Percentiles rank a stretch among this genome's conserved stretches.
Evolutionary conservation across 2,888 invertebrate species (phyloP).

Genomic region (Nephrotoma appendiculata): DNA sequence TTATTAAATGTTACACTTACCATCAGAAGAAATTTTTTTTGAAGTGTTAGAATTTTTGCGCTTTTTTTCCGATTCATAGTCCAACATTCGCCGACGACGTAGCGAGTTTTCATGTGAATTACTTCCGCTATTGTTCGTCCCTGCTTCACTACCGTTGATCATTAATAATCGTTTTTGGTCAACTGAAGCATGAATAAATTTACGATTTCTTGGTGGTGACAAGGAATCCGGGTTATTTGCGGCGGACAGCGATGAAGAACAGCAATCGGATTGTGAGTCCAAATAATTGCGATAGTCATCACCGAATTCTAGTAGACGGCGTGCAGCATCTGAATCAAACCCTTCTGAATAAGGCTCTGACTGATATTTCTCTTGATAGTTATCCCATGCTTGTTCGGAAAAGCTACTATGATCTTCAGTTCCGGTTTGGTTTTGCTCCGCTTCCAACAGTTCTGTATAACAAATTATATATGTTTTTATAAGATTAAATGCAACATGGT

Average conservation of each 20-base stretch:
- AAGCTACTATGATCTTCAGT: conserved; percentile 67
- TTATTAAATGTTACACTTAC: conserved; percentile 4
- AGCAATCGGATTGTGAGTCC: conserved; percentile 80
- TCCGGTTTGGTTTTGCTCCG: conserved; percentile 43
- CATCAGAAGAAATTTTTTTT: conserved; percentile 8
- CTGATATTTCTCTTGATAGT: conserved; percentile 88
- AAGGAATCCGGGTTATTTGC: conserved; percentile 36
- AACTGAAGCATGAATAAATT: not conserved
- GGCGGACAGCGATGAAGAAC: conserved; percentile 62
- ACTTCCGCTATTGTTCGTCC: not conserved
- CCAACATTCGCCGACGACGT: conserved; percentile 25
- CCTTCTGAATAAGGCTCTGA: conserved; percentile 83
- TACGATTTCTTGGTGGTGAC: conserved; percentile 31
- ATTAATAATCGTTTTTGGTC: not conserved
- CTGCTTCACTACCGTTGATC: not conserved
- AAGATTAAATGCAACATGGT: not conserved
- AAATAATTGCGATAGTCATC: conserved; percentile 82
- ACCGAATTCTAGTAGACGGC: conserved; percentile 69
- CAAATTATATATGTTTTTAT: not conserved
- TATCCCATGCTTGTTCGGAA: conserved; percentile 90
- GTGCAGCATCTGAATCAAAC: conserved; percentile 70
- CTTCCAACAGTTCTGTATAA: conserved; percentile 4
- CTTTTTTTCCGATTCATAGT: conserved; percentile 12
- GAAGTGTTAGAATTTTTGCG: conserved; percentile 6
- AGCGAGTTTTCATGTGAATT: not conserved